Evolutionary conservation across 2,113 vertebrate genomes (phyloP).

Genomic region (Poeciliopsis prolifica): DNA sequence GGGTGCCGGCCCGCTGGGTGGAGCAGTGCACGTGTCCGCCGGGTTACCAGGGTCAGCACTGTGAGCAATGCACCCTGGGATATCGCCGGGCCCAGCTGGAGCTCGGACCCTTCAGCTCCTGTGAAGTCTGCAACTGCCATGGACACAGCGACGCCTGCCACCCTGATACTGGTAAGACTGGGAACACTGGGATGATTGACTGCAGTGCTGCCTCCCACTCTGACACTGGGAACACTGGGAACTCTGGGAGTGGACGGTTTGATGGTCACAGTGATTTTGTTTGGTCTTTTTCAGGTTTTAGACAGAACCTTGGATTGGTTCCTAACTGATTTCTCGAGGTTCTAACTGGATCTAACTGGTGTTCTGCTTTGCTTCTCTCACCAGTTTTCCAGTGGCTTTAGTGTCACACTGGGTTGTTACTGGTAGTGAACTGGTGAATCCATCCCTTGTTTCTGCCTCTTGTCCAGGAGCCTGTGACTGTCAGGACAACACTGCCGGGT

Average conservation of each 20-base stretch:
- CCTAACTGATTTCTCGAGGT: not conserved
- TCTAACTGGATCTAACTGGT: not conserved
- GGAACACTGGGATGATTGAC: not conserved
- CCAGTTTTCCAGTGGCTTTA: too few relatives aligned
- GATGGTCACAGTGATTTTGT: too few relatives aligned
- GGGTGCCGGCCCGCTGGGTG: slow-evolving; percentile 87
- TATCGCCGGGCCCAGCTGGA: slow-evolving; percentile 84
- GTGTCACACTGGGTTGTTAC: too few relatives aligned
- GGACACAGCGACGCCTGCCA: slow-evolving; percentile 91
- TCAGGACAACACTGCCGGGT: slow-evolving; percentile 87
- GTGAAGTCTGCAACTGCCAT: slow-evolving; percentile 90
- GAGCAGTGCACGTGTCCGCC: slow-evolving; percentile 91
- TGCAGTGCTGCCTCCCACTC: slow-evolving; percentile 87
- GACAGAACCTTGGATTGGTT: too few relatives aligned
- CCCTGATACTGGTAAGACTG: slow-evolving; percentile 80
- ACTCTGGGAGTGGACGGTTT: not conserved
- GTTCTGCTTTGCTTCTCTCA: too few relatives aligned
- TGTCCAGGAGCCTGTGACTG: slow-evolving; percentile 87
- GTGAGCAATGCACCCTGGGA: slow-evolving; percentile 87
- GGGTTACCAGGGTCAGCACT: slow-evolving; percentile 93
- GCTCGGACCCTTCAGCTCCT: slow-evolving; percentile 87
- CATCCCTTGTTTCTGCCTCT: not conserved
- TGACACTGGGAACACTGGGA: slow-evolving; percentile 1
- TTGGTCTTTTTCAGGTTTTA: too few relatives aligned
- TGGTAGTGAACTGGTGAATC: not conserved